phyloP scores from a whole-genome alignment of 2,113 vertebrate species.

The Paramisgurnus dabryanus region DNA sequence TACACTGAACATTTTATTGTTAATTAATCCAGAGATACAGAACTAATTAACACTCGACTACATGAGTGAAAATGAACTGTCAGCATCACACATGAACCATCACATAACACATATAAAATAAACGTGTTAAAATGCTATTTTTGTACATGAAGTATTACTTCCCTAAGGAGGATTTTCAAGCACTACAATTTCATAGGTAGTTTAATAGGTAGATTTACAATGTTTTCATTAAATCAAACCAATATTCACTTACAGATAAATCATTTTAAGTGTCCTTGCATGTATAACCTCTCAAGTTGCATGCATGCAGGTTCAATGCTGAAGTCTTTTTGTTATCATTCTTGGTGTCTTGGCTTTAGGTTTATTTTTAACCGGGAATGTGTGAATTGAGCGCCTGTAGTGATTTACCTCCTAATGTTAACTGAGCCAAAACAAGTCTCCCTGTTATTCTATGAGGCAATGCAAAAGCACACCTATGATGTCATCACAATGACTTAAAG shows the following conservation, averaged over 20 bases:
- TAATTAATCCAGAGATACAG: background rate
- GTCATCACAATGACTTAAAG: too few relatives aligned
- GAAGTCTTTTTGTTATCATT: constrained; percentile 29
- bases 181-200: background rate
- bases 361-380: constrained; percentile 66
- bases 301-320: background rate
- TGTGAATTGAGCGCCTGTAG: constrained; percentile 53
- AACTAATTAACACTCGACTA: background rate
- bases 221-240: background rate
- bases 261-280: background rate
- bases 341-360: constrained; percentile 63
- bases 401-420: constrained; percentile 19
- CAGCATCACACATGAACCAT: background rate
- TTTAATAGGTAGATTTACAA: too few relatives aligned
- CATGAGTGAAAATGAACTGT: background rate
- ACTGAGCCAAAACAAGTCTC: constrained; percentile 1
- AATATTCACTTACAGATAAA: background rate
- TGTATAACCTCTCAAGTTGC: background rate
- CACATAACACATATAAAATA: background rate
- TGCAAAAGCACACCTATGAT: too few relatives aligned
- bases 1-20: background rate
- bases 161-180: background rate
- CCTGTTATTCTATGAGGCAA: background rate
- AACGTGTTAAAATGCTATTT: background rate
- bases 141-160: background rate